Evolutionary conservation across 92 coral and sea anemone genomes (phyloP), one percentile per base, ranked within the genome.

Genomic region (Blastomussa wellsi): DNA sequence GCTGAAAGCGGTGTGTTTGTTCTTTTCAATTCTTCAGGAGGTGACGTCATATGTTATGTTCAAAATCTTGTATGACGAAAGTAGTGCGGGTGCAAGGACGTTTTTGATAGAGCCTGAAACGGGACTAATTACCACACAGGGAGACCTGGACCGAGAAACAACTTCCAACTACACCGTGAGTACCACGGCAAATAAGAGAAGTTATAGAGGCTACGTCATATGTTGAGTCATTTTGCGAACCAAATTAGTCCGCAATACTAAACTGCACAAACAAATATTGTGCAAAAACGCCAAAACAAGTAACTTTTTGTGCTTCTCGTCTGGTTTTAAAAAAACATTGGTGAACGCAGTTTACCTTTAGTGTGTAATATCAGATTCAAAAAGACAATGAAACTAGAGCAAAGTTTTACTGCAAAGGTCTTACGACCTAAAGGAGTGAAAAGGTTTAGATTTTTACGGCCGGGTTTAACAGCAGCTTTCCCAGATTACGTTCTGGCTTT

Each of bases 51-150:
- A 74, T 77, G 48, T 87, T 59, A 59, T 90, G 11, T 92, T 89
- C 72, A 86, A 83, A 37, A 77, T 94, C 28, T 19, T 92, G 32
- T 88, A 94, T 38, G 84, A 87, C 15, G 85, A 90, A 79, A 97
- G 96, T 78, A 92, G 97, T 36, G 78, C 51, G 32, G 81, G 84
- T 13, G 87, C 95, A 41, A 86, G 83, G 36, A 84, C 88, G 53
- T 97, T 97, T 83, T 74, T 73, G 70, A 88, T 97, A 57, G 98
- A 94, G 48, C 95, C 99, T 20, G 92, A 93, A 76, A 86, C 77
- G 32, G 99, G 99, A 13, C 53, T 86, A 5, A 77, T 97, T 67
- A 91, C 91, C 22, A 86, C 93, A 20, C 94, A 90, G 41, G 70
- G 84, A 10, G 52, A 76, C 17, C 92, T 97, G 47, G 98, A 97